phyloP scores from a whole-genome alignment of 2,888 invertebrate species.

The Ischnura elegans region DNA sequence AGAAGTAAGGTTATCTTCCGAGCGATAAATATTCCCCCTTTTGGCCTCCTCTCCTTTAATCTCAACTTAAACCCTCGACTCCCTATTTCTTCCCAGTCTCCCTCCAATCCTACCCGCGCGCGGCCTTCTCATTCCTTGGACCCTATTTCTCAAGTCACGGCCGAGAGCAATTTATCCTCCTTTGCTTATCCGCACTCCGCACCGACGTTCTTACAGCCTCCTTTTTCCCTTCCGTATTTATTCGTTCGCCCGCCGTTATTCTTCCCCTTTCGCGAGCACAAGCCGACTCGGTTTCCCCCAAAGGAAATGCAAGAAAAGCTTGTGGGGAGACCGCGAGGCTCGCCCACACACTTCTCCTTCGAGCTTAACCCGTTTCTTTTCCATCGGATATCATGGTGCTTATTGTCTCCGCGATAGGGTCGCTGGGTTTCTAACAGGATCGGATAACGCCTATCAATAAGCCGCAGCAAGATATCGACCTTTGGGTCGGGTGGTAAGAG shows the following conservation, averaged over 20 bases:
- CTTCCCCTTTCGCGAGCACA: not conserved
- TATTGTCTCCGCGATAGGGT: not conserved
- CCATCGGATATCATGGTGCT: not conserved
- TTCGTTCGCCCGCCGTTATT: not conserved
- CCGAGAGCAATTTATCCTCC: constrained; percentile 27
- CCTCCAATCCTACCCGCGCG: not conserved
- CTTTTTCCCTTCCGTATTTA: not conserved
- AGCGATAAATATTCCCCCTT: not conserved
- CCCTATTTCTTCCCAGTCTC: not conserved
- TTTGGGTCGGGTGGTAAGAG: no score
- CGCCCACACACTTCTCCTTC: not conserved
- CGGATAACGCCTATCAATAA: no score
- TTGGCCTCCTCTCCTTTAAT: not conserved
- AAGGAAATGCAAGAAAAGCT: not conserved
- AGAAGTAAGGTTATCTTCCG: not conserved
- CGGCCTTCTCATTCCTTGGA: not conserved
- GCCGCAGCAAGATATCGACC: no score
- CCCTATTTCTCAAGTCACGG: not conserved
- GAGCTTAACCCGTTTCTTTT: not conserved
- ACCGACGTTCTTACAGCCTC: not conserved
- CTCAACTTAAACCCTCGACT: not conserved
- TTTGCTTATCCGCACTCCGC: constrained; percentile 9
- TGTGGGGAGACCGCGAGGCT: not conserved
- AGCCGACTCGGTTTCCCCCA: not conserved
- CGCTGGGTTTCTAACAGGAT: not conserved